Evolutionary conservation across 2,113 vertebrate species (phyloP).

Genomic region (Fregetta grallaria): DNA sequence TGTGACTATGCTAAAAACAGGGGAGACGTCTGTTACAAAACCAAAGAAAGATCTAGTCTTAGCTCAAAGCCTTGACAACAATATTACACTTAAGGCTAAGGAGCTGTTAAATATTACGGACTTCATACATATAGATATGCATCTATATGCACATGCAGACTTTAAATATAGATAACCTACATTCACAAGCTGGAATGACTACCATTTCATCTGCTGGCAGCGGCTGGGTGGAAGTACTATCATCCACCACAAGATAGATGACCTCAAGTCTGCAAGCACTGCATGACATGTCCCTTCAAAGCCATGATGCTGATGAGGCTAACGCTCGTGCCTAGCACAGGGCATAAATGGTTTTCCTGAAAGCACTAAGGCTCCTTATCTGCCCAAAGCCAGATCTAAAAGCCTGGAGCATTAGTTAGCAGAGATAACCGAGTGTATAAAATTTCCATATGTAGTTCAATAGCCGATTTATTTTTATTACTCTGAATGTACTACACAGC

Average conservation of each 20-base stretch:
- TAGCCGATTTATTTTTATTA: slow-evolving; percentile 18
- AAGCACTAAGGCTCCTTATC: neutral
- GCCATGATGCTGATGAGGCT: rapidly evolving
- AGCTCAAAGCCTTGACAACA: neutral
- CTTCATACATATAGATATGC: neutral
- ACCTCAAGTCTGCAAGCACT: neutral
- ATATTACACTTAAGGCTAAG: neutral
- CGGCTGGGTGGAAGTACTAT: neutral
- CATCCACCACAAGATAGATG: neutral
- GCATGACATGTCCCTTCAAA: neutral
- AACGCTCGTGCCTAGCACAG: rapidly evolving
- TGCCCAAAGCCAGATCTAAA: neutral
- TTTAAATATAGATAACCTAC: neutral
- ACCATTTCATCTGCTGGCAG: neutral
- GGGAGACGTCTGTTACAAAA: neutral
- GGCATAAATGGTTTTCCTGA: neutral
- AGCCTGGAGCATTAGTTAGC: neutral
- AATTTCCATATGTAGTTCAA: slow-evolving; percentile 6
- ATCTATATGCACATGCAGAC: neutral
- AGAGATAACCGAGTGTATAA: neutral
- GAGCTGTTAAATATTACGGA: neutral
- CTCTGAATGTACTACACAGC: neutral
- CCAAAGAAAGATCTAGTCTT: neutral
- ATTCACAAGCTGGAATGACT: neutral
- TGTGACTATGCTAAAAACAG: neutral